Conservation (phyloP, 2,113 vertebrate genomes). For the Gasterosteus nipponicus region DNA sequence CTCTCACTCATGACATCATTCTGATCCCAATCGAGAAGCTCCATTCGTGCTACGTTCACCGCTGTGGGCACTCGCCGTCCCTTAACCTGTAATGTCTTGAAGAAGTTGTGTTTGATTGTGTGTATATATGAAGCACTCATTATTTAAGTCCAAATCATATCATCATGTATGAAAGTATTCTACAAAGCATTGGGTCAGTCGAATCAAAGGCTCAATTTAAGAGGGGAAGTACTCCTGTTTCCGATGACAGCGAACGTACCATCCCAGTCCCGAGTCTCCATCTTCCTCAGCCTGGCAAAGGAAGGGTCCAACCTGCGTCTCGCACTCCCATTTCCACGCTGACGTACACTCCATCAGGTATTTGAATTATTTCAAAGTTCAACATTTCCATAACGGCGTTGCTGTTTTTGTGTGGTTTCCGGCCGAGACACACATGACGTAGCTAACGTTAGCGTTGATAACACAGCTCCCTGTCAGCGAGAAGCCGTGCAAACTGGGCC, state of each 20-base stretch:
- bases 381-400: neutral
- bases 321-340: neutral
- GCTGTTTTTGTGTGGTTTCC: neutral
- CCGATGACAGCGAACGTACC: slow-evolving; percentile 23
- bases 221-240: slow-evolving; percentile 19
- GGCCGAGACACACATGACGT: neutral
- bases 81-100: neutral
- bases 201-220: neutral
- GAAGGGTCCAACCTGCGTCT: slow-evolving; percentile 47
- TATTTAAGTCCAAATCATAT: neutral
- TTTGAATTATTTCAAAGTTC: neutral
- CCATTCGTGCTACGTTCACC: neutral
- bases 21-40: neutral
- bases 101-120: neutral
- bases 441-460: neutral
- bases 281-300: slow-evolving; percentile 58
- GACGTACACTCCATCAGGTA: slow-evolving; percentile 24
- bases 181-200: neutral
- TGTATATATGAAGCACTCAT: neutral
- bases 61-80: neutral
- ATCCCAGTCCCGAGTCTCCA: slow-evolving; percentile 62
- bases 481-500: slow-evolving; percentile 56
- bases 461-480: slow-evolving; percentile 1
- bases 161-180: neutral
- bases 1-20: neutral